These are phyloP conservation scores for Cebidichthys violaceus DNA, from an alignment of 2,113 vertebrate species.

Conservation along the genomic window DNA sequence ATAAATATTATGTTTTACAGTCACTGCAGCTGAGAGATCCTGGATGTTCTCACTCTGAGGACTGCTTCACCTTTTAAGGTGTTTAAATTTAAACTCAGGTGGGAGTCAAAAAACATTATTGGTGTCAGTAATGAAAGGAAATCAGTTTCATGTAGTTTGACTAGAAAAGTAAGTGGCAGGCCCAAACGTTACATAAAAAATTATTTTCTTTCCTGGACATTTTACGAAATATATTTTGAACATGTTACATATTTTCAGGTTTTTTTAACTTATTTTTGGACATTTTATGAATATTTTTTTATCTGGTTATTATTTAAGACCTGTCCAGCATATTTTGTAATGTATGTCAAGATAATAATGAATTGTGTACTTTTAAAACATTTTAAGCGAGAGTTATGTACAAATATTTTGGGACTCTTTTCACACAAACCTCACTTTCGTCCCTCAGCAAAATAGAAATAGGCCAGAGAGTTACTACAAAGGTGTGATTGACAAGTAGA, in stretches of 20 bases:
- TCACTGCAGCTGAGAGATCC: slow-evolving; percentile 36
- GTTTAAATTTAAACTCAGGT: neutral
- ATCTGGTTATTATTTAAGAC: neutral
- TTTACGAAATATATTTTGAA: neutral
- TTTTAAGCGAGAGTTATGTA: neutral
- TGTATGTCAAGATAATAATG: neutral
- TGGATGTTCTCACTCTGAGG: slow-evolving; percentile 51
- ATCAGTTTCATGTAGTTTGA: neutral
- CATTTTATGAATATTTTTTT: neutral
- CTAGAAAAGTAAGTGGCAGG: neutral
- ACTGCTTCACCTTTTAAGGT: slow-evolving; percentile 60
- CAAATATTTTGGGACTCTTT: neutral
- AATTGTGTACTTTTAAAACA: neutral
- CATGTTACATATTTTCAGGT: neutral
- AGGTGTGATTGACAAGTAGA: slow-evolving; percentile 28
- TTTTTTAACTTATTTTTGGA: neutral
- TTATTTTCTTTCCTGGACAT: neutral
- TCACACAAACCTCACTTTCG: neutral
- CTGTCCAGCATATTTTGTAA: neutral
- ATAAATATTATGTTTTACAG: slow-evolving; percentile 58
- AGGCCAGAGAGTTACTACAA: slow-evolving; percentile 40
- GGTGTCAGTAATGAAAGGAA: neutral
- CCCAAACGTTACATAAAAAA: neutral
- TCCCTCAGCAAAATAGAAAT: slow-evolving; percentile 41
- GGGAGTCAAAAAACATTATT: neutral